Conservation (phyloP, 2,113 vertebrate species). For the Aptenodytes patagonicus region DNA sequence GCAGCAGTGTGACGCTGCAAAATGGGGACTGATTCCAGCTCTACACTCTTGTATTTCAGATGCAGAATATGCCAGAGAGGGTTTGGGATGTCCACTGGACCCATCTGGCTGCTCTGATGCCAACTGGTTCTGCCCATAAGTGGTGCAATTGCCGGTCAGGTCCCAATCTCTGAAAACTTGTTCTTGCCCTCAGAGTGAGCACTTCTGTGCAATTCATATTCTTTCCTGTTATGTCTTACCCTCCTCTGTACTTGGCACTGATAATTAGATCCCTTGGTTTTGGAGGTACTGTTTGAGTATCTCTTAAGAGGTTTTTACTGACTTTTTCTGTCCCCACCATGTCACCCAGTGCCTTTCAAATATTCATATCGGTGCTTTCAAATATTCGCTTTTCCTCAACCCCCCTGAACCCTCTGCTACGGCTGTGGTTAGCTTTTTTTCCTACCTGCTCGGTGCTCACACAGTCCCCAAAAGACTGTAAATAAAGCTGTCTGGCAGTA, state of each 20-base stretch:
- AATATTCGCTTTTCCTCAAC: background rate
- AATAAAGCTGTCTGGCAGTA: constrained; percentile 6
- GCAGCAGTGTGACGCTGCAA: background rate
- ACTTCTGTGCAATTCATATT: background rate
- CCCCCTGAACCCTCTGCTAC: background rate
- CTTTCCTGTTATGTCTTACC: background rate
- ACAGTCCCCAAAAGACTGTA: background rate
- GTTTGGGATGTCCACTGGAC: background rate
- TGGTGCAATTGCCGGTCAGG: background rate
- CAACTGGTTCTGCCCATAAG: no score
- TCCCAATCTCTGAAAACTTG: background rate
- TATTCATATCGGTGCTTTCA: background rate
- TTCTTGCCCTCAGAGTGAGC: background rate
- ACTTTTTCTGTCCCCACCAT: background rate
- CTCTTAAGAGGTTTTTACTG: background rate
- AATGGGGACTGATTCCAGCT: background rate
- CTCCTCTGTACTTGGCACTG: background rate
- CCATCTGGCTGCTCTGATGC: background rate
- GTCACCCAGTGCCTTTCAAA: background rate
- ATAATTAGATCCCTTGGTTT: background rate
- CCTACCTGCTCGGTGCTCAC: background rate
- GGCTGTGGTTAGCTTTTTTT: background rate
- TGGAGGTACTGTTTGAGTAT: background rate
- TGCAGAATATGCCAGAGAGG: background rate
- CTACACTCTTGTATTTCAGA: background rate